Evolutionary conservation across 2,888 invertebrate genomes (phyloP).

Genomic region (Standfussiana lucernea): DNA sequence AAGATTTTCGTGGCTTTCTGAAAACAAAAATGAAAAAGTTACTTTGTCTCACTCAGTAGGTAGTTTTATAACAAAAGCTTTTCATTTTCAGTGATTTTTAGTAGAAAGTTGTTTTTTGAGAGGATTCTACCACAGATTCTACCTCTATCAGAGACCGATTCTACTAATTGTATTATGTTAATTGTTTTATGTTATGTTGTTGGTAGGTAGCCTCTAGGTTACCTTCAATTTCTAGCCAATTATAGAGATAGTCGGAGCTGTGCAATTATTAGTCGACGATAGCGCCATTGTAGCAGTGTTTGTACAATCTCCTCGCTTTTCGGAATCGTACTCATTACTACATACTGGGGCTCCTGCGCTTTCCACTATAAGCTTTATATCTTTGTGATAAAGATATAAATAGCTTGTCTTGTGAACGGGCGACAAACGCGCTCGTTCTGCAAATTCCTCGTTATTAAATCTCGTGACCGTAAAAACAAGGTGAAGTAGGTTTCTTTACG

Average conservation of each 20-base stretch:
- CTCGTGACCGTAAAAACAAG: conserved; percentile 70
- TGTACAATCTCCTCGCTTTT: conserved; percentile 36
- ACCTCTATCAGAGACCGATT: too few species aligned
- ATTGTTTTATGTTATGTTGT: too few species aligned
- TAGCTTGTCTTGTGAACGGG: conserved; percentile 30
- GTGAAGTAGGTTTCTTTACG: conserved; percentile 67
- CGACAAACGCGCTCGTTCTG: conserved; percentile 62
- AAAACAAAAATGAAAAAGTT: too few species aligned
- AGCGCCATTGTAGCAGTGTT: conserved; percentile 30
- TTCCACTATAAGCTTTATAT: conserved; percentile 24
- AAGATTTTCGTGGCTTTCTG: too few species aligned
- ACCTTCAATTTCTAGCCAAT: neutral
- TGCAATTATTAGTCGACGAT: conserved; percentile 9
- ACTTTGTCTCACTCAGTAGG: too few species aligned
- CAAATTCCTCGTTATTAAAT: conserved; percentile 69
- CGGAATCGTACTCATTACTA: conserved; percentile 47
- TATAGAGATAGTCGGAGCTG: neutral
- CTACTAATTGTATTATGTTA: neutral
- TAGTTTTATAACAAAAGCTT: neutral
- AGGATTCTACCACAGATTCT: neutral
- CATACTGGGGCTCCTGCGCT: conserved; percentile 10
- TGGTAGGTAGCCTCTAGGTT: too few species aligned
- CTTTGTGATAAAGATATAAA: conserved; percentile 44
- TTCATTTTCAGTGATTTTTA: neutral
- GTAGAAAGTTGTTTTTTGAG: neutral